Conservation (phyloP, 2,888 invertebrate species). For the Himalopsyche anomala region DNA sequence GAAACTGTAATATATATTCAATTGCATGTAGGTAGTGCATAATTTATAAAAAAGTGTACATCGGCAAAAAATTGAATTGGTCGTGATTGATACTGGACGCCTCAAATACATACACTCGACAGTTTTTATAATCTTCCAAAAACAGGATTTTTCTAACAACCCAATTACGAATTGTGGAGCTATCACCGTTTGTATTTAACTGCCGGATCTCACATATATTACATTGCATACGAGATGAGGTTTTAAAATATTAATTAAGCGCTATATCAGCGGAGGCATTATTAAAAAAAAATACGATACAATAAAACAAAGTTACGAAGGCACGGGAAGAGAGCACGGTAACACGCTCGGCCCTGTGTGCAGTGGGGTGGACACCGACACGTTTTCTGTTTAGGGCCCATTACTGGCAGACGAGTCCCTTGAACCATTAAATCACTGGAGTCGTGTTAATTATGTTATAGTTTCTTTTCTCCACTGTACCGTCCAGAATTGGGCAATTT, state of each 20-base stretch:
- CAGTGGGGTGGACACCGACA: background rate
- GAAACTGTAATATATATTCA: too few relatives aligned
- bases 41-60: too few relatives aligned
- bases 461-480: background rate
- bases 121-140: too few relatives aligned
- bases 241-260: background rate
- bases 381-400: background rate
- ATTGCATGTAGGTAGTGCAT: too few relatives aligned
- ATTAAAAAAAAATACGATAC: background rate
- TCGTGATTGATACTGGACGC: too few relatives aligned
- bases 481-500: background rate
- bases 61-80: too few relatives aligned
- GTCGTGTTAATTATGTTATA: background rate
- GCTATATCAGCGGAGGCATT: background rate
- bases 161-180: too few relatives aligned
- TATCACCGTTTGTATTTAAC: background rate
- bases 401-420: conserved; percentile 8
- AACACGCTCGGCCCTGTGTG: background rate
- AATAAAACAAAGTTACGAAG: too few relatives aligned
- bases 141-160: too few relatives aligned
- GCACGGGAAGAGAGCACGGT: background rate
- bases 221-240: background rate
- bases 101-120: too few relatives aligned
- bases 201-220: background rate
- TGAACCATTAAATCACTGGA: conserved; percentile 10